Evolutionary conservation across 2,113 vertebrate genomes (phyloP).

Genomic region (Leiothrix lutea): DNA sequence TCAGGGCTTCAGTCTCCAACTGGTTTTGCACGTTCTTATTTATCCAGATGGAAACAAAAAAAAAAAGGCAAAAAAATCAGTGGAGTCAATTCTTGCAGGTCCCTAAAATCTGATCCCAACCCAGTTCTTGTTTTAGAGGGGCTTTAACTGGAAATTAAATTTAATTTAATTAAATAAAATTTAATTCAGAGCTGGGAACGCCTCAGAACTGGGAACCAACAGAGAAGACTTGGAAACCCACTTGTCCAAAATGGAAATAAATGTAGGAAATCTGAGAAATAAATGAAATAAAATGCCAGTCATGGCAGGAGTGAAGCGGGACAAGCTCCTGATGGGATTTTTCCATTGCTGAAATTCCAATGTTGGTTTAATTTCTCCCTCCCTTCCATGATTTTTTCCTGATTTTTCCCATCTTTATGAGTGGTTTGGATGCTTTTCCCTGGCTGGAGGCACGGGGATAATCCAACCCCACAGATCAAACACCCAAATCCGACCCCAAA

Average conservation of each 20-base stretch:
- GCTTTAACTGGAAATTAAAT: background rate
- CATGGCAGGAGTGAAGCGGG: accelerated
- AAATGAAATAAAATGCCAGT: background rate
- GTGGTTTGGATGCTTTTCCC: background rate
- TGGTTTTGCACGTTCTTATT: background rate
- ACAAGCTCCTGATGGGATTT: background rate
- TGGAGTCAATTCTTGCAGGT: background rate
- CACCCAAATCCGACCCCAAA: background rate
- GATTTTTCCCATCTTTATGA: background rate
- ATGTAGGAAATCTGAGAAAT: background rate
- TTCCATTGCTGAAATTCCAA: background rate
- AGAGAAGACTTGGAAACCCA: background rate
- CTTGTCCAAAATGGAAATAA: background rate
- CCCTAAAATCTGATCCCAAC: background rate
- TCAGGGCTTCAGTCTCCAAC: background rate
- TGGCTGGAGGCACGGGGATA: background rate
- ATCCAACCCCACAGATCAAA: background rate
- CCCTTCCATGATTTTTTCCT: background rate
- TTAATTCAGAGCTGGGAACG: background rate
- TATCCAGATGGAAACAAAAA: background rate
- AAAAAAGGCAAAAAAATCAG: background rate
- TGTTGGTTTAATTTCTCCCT: background rate
- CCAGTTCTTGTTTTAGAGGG: background rate
- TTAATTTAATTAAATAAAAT: background rate
- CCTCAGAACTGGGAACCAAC: background rate